phyloP scores from a whole-genome alignment of 2,113 vertebrate genomes.

The Rhodinocichla rosea region DNA sequence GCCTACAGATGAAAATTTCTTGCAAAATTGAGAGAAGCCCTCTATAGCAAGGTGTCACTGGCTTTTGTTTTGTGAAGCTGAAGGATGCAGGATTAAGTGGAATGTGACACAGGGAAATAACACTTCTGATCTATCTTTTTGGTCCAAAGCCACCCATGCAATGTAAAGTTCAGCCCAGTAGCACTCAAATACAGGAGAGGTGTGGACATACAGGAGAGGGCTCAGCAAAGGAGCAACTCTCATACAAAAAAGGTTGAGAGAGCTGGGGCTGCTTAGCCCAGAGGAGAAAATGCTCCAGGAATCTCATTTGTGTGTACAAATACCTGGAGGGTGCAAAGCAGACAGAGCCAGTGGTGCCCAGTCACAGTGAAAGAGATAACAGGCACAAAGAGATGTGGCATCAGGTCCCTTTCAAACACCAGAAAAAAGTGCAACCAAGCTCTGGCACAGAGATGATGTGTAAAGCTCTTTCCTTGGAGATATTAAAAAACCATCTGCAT shows the following conservation, averaged over 20 bases:
- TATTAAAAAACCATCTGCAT: neutral
- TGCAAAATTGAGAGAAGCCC: neutral
- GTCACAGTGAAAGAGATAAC: neutral
- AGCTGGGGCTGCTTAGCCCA: neutral
- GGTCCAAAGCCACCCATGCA: rapidly evolving
- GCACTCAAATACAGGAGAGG: neutral
- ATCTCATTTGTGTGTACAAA: neutral
- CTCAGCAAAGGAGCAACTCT: neutral
- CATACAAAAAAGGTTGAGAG: neutral
- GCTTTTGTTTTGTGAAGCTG: neutral
- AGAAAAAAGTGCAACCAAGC: neutral
- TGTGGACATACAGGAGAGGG: rapidly evolving
- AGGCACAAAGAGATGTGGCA: neutral
- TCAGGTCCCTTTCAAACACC: neutral
- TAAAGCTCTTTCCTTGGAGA: neutral
- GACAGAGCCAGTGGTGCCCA: neutral
- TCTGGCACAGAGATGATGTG: neutral
- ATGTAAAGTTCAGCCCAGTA: neutral
- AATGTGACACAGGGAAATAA: neutral
- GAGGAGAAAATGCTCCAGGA: neutral
- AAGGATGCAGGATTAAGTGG: neutral
- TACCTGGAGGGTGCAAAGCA: neutral
- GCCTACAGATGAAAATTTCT: neutral
- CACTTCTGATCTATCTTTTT: neutral
- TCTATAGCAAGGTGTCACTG: rapidly evolving